Conservation (phyloP, 2,113 vertebrate species). For the Lethenteron camtschaticum region DNA sequence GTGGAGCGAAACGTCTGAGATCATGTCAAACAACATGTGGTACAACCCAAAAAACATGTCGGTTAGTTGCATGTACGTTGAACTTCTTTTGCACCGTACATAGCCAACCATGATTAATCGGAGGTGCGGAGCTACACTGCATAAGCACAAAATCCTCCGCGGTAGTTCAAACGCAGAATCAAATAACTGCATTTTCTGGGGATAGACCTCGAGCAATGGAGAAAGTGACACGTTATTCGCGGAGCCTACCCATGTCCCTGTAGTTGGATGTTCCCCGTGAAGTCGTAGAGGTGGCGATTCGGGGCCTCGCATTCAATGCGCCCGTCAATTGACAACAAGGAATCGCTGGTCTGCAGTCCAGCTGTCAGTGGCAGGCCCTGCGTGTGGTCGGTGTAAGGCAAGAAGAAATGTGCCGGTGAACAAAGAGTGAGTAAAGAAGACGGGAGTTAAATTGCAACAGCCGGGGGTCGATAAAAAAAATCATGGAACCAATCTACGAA, state of each 20-base stretch:
- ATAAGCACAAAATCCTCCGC: too few relatives aligned
- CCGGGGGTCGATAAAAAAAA: background rate
- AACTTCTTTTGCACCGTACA: too few relatives aligned
- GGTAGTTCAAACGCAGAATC: too few relatives aligned
- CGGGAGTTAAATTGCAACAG: background rate
- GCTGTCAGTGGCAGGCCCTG: constrained; percentile 66
- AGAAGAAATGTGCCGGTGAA: background rate
- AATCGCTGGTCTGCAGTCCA: constrained; percentile 71
- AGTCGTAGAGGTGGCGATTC: constrained; percentile 87
- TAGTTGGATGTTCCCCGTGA: constrained; percentile 78
- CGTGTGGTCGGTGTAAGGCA: background rate
- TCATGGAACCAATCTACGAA: background rate
- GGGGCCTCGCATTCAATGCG: constrained; percentile 88
- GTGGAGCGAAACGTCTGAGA: too few relatives aligned
- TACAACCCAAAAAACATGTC: too few relatives aligned
- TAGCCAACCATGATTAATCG: too few relatives aligned
- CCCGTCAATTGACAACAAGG: constrained; percentile 53
- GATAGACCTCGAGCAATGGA: too few relatives aligned
- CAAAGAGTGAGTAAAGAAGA: background rate
- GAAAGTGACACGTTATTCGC: background rate
- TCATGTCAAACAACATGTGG: too few relatives aligned
- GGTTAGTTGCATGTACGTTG: too few relatives aligned
- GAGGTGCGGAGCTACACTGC: too few relatives aligned
- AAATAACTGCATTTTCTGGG: too few relatives aligned
- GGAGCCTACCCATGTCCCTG: constrained; percentile 49